A percentile compares a stretch with the other conserved stretches of the same genome.
These are phyloP conservation scores for Drosophila flavopinicola DNA, from an alignment of 2,888 invertebrate genomes.

Conservation along the genomic window DNA sequence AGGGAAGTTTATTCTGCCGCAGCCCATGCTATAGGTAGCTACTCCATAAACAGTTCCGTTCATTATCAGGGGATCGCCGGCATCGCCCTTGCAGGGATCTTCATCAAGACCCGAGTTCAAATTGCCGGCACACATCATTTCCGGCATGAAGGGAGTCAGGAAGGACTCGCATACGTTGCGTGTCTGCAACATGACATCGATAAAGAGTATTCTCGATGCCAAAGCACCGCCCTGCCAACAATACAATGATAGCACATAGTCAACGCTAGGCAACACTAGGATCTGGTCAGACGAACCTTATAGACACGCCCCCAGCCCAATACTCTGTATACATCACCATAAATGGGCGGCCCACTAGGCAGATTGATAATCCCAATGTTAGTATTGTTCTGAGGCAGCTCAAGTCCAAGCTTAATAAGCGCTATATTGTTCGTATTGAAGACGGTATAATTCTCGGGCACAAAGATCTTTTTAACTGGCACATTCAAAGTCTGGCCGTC, in stretches of 20 bases:
- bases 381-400: constrained; percentile 11
- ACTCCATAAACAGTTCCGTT: constrained; percentile 37
- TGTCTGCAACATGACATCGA: constrained; percentile 13
- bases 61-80: constrained; percentile 38
- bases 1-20: constrained; percentile 4
- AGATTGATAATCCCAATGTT: constrained; percentile 19
- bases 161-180: constrained; percentile 1
- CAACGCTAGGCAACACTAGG: not conserved
- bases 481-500: not conserved
- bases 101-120: not conserved
- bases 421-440: constrained; percentile 60
- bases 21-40: constrained; percentile 23
- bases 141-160: not conserved
- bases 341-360: constrained; percentile 20
- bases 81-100: constrained; percentile 48
- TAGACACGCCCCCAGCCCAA: constrained; percentile 62
- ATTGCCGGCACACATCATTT: constrained; percentile 46
- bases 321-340: constrained; percentile 13
- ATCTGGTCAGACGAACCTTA: constrained; percentile 14
- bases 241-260: not conserved
- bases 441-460: constrained; percentile 45
- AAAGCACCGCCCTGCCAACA: constrained; percentile 44
- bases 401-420: constrained; percentile 3
- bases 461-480: constrained; percentile 42
- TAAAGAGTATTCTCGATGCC: constrained; percentile 4